Evolutionary conservation across 2,113 vertebrate species (phyloP), one percentile per base, ranked within the genome.

Genomic region (Sula dactylatra): DNA sequence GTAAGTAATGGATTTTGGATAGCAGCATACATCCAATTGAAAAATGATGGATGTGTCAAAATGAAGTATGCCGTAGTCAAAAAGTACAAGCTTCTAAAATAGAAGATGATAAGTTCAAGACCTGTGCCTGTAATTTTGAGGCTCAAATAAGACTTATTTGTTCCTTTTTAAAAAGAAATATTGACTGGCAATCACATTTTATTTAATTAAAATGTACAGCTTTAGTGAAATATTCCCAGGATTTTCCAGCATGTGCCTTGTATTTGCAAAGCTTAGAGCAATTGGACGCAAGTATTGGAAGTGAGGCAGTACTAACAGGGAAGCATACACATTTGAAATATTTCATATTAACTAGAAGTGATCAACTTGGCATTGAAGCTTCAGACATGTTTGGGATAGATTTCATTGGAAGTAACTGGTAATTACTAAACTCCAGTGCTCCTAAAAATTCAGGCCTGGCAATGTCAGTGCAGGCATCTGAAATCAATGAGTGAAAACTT

Each of bases 1-100:
- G 82, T 64, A 56, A 95, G 44, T 83, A 94, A 94, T 95, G 74
- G 85, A 70, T 94, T 95, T 95, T 76, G 88, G 82, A 88, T 92
- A 88, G 65, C 71, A 64, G 66, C 82, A 78, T 64, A 29, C 50
- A 86, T 86, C 85, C 82, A 34, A 52, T 3, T 95, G 85, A 93
- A 94, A 97, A 94, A 92, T 90, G 82, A 92, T 56, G 59, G 90
- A 83, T 27, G 6, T 4, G 12, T 86, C 92, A 92, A 81, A 88
- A 86, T 88, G 64, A 93, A 93, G 27, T 49, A 95, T 84, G 26
- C 32, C 56, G 40, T 8, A 71, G 64, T 85, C 90, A 86, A 74
- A 88, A 94, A 66, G 36, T 52, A 73, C 54, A 38, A 67, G 69
- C 40, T 81, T 86, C 42, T 92, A 36, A 92, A 93, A 86, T 29